phyloP scores from a whole-genome alignment of 2,113 vertebrate genomes.

The Amblyornis subalaris region DNA sequence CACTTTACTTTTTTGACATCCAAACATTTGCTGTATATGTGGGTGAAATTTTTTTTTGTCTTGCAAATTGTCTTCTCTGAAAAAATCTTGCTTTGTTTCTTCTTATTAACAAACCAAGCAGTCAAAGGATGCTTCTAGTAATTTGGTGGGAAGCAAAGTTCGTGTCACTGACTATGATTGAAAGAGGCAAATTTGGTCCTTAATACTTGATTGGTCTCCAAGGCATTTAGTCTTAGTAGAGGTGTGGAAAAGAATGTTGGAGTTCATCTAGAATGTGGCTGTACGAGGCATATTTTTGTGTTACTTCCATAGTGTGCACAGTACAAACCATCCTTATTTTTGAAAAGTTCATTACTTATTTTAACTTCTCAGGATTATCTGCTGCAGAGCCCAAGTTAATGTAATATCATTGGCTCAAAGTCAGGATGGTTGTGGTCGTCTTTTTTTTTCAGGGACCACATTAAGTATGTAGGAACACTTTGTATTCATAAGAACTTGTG shows the following conservation, averaged over 20 bases:
- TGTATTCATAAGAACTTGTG: not conserved
- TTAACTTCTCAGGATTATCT: not conserved
- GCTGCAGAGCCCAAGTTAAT: not conserved
- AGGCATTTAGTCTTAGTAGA: not conserved
- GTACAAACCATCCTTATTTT: not conserved
- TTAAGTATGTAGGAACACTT: not conserved
- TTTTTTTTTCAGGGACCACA: not conserved
- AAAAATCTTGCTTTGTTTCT: not conserved
- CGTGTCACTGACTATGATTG: not conserved
- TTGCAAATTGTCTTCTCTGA: not conserved
- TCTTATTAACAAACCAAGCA: not conserved
- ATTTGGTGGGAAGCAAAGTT: not conserved
- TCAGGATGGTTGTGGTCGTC: accelerated
- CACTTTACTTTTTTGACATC: not conserved
- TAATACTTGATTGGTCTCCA: not conserved
- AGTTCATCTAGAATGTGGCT: not conserved
- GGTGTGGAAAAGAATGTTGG: not conserved
- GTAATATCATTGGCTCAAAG: not conserved
- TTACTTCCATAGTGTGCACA: not conserved
- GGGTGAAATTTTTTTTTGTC: not conserved
- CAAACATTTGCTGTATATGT: not conserved
- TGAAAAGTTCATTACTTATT: not conserved
- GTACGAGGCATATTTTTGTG: not conserved
- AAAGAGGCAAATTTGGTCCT: not conserved
- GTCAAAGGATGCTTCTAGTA: not conserved